Base-by-base conservation (phyloP, 2,888 invertebrate species). In the Rhogogaster chlorosoma region DNA sequence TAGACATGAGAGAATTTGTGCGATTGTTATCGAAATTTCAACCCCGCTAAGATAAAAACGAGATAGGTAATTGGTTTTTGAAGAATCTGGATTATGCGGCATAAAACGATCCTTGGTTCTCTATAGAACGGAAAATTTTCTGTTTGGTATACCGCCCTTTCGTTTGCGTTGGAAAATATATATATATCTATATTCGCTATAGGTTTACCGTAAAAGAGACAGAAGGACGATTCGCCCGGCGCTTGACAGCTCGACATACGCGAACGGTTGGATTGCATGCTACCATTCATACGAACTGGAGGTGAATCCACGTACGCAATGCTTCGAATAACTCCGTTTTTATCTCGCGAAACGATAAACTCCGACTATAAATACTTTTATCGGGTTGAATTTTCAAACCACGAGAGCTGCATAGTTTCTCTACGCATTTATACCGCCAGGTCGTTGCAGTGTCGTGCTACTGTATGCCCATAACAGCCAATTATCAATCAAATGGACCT, bases 161-260 rank as follows among this genome's bases (percentile, higher is more conserved):
- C 36, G 42, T 75, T 29, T 42, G 3, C 61, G 45, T n/a, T 26
- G 2, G 18, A 18, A 61, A 80, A 45, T 10, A 45, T 26, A n/a
- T 12, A 57, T 36, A 53, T n/a, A 45, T 75, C 6, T 42, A 1
- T 73, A 49, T 61, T 26, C 36, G 61, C 9, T 42, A n/a, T 53
- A n/a, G 18, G n/a, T 5, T 0, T 49, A 61, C 36, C 9, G 64
- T 38, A 49, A 83, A 70, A 29, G 29, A 83, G 45, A 49, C 67
- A 22, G 83, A 61, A 49, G 83, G 49, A 29, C 45, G 67, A n/a
- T 42, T 18, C 67, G 83, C 70, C 70, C 29, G 83, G 83, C 70
- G 67, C 36, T 70, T 83, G 83, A 83, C 83, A 83, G 83, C 70
- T 83, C 70, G 67, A 83, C 83, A 70, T 83, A 83, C 67, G 29